Evolutionary conservation across 2,888 invertebrate genomes (phyloP), one percentile per base, ranked within the genome.

Genomic region (Phymatocera aterrima): DNA sequence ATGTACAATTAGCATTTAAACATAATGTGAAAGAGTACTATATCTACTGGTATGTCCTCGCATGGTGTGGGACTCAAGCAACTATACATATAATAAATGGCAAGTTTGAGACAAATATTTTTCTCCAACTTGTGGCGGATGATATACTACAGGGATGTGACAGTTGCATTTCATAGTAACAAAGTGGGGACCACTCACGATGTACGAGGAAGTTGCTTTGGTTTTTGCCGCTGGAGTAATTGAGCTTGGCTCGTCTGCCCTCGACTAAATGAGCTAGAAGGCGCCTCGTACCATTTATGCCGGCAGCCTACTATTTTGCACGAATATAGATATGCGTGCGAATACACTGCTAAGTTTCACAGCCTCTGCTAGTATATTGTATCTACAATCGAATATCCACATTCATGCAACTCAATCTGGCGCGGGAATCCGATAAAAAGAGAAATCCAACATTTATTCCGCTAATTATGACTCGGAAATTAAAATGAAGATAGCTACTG

Each of bases 181-280:
- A 82, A 81, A 78, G 80, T 77, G 70, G 81, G 83, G 90, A 89
- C 90, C 90, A 89, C 90, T 84, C 90, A 88, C 89, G 89, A 86
- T 84, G 90, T 90, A 90, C 90, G 87, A 84, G 82, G 90, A 90
- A 90, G 85, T 84, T 82, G 83, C 80, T 83, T 77, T 78, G 80
- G 80, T 87, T 87, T 87, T 87, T 87, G 84, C 83, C 80, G 60
- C 86, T 80, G 79, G 82, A 84, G 88, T 88, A 89, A 89, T 89
- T 88, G 88, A 87, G 88, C 89, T 81, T 87, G 88, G 84, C 87
- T 84, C 83, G 83, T 82, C 83, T 80, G 81, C 82, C 82, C 82
- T 83, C 84, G 84, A 82, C 84, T 82, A 86, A 85, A 86, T 88
- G 87, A 88, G 84, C 88, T 88, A 87, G 85, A 86, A 85, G 87